These are phyloP conservation scores for Julus scanicus DNA, from an alignment of 2,888 invertebrate genomes.

Conservation along the genomic window DNA sequence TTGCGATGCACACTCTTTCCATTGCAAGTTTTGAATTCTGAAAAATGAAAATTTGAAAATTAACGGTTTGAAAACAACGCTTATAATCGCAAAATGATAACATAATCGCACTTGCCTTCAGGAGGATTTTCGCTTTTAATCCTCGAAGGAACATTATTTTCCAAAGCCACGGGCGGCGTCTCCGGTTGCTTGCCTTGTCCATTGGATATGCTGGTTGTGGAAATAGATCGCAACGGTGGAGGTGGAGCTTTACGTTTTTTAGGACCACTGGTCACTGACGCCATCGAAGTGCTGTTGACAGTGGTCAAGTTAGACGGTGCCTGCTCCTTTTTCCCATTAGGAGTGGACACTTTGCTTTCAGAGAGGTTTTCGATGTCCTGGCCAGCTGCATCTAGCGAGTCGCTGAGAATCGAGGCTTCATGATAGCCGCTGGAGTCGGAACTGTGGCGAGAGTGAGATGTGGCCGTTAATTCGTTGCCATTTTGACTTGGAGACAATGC, in stretches of 20 bases:
- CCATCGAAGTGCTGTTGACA: slow-evolving; percentile 53
- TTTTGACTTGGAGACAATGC: slow-evolving; percentile 66
- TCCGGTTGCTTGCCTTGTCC: background rate
- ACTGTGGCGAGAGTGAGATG: slow-evolving; percentile 75
- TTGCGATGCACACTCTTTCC: slow-evolving; percentile 2
- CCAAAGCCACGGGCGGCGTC: background rate
- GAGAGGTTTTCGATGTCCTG: background rate
- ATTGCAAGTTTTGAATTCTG: background rate
- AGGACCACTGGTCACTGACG: slow-evolving; percentile 64
- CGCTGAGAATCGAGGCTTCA: slow-evolving; percentile 75
- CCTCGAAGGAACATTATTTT: background rate
- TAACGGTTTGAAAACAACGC: background rate
- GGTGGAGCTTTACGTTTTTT: slow-evolving; percentile 73
- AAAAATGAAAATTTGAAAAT: background rate
- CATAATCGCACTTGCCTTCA: slow-evolving; percentile 48
- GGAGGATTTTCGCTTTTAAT: background rate
- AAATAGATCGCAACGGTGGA: slow-evolving; percentile 66
- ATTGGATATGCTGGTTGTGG: background rate
- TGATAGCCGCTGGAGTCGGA: slow-evolving; percentile 80
- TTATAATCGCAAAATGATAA: background rate
- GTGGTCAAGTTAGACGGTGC: slow-evolving; percentile 44
- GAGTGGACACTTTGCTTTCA: background rate
- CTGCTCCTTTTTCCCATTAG: background rate
- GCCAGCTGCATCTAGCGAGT: slow-evolving; percentile 65
- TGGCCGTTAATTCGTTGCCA: slow-evolving; percentile 60